Evolutionary conservation across 2,797 vertebrate genomes (phyloP).

Genomic region (Syngnathus acus): DNA sequence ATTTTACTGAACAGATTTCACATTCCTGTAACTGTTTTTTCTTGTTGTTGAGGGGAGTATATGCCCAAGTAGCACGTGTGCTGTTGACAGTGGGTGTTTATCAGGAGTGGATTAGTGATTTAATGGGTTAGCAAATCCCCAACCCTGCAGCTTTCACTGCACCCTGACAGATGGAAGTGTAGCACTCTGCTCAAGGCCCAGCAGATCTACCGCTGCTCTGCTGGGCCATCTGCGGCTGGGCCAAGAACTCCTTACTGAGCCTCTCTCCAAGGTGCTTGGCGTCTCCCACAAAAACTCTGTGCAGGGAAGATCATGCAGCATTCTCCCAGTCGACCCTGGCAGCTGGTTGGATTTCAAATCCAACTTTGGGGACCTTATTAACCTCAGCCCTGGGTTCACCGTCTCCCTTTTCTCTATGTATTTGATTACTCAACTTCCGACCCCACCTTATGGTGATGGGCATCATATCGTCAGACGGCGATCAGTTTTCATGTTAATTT

Average conservation of each 20-base stretch:
- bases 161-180: constrained; percentile 55
- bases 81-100: constrained; percentile 25
- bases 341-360: constrained; percentile 28
- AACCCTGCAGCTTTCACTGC: constrained; percentile 47
- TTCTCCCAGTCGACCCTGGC: constrained; percentile 11
- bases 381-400: constrained; percentile 14
- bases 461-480: background rate
- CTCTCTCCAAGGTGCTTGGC: constrained; percentile 1
- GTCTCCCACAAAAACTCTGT: background rate
- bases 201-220: constrained; percentile 15
- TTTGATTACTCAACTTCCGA: background rate
- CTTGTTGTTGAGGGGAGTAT: background rate
- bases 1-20: background rate
- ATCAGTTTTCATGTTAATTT: background rate
- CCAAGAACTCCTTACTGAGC: constrained; percentile 4
- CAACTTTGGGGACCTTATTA: constrained; percentile 20
- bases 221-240: constrained; percentile 51
- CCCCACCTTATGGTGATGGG: background rate
- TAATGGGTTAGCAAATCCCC: constrained; percentile 55
- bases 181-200: constrained; percentile 22
- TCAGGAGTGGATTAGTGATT: constrained; percentile 39
- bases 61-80: constrained; percentile 6
- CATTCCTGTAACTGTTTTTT: background rate
- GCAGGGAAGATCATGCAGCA: constrained; percentile 14
- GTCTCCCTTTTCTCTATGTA: background rate